phyloP scores from a whole-genome alignment of 1,140 invertebrate genomes.

The Drosophila nasuta region DNA sequence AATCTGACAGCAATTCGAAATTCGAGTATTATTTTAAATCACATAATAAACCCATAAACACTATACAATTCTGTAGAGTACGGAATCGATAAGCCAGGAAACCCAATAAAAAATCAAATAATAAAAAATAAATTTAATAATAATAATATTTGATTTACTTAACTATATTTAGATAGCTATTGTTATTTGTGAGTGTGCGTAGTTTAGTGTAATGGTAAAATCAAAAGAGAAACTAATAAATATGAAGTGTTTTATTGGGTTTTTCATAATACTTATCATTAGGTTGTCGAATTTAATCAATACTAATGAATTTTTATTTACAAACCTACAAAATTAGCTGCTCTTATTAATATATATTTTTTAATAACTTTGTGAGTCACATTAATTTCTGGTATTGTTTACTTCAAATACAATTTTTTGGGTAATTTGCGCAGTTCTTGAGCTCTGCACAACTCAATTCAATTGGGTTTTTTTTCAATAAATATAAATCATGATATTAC shows the following conservation, averaged over 20 bases:
- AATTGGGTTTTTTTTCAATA: too few relatives aligned
- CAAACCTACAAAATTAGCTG: neutral
- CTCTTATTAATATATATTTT: neutral
- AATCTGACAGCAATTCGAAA: conserved; percentile 89
- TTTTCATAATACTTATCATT: neutral
- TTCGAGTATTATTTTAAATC: conserved; percentile 42
- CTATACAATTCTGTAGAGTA: neutral
- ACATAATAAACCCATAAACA: conserved; percentile 84
- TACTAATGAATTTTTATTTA: neutral
- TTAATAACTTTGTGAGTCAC: neutral
- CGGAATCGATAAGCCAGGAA: conserved; percentile 6
- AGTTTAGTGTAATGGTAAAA: conserved; percentile 12
- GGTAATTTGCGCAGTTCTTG: neutral
- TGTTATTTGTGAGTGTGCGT: neutral
- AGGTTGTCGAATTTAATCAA: neutral
- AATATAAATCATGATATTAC: too few relatives aligned
- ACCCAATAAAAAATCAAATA: neutral
- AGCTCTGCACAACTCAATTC: too few relatives aligned
- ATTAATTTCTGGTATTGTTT: neutral
- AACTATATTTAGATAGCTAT: conserved; percentile 3
- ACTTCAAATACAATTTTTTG: neutral
- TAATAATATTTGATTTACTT: conserved; percentile 21
- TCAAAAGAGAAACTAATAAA: neutral
- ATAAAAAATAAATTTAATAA: neutral
- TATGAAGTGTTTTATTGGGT: neutral